A percentile compares a stretch with the other conserved stretches of the same genome.
phyloP scores from a whole-genome alignment of 2,888 invertebrate genomes.

The Drosophila neoperkinsi region DNA sequence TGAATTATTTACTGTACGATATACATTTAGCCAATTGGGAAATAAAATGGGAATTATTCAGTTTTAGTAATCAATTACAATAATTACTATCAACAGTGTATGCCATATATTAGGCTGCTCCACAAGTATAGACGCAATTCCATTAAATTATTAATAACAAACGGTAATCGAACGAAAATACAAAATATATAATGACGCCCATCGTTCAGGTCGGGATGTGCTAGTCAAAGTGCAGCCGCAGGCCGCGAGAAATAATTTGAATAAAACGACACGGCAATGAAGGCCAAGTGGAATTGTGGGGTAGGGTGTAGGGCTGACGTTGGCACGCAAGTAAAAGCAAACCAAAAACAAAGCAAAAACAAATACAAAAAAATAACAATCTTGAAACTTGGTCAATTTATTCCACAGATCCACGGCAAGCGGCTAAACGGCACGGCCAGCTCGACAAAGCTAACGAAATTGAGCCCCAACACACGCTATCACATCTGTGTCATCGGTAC shows the following conservation, averaged over 20 bases:
- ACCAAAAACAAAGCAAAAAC: not conserved
- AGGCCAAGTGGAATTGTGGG: not conserved
- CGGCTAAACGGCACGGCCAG: constrained; percentile 90
- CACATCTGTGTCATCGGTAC: constrained; percentile 95
- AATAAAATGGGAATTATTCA: not conserved
- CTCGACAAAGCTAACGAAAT: constrained; percentile 90
- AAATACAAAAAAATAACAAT: constrained; percentile 38
- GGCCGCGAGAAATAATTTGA: constrained; percentile 49
- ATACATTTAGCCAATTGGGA: not conserved
- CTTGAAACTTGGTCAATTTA: constrained; percentile 62
- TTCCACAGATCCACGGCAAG: constrained; percentile 90
- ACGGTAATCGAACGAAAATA: not conserved
- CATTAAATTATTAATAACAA: not conserved
- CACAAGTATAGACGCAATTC: not conserved
- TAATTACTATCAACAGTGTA: not conserved
- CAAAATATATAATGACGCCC: not conserved
- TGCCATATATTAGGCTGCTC: not conserved
- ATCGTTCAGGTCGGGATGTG: constrained; percentile 31
- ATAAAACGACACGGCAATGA: constrained; percentile 43
- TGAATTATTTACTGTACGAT: not conserved
- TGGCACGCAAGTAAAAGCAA: constrained; percentile 1
- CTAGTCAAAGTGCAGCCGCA: constrained; percentile 31
- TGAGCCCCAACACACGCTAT: constrained; percentile 93
- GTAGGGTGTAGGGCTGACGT: constrained; percentile 1
- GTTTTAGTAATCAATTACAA: not conserved